Percentiles rank a stretch among this genome's conserved stretches.
These are phyloP conservation scores for Metaphire vulgaris DNA, from an alignment of 1,140 invertebrate genomes.

Conservation along the genomic window DNA sequence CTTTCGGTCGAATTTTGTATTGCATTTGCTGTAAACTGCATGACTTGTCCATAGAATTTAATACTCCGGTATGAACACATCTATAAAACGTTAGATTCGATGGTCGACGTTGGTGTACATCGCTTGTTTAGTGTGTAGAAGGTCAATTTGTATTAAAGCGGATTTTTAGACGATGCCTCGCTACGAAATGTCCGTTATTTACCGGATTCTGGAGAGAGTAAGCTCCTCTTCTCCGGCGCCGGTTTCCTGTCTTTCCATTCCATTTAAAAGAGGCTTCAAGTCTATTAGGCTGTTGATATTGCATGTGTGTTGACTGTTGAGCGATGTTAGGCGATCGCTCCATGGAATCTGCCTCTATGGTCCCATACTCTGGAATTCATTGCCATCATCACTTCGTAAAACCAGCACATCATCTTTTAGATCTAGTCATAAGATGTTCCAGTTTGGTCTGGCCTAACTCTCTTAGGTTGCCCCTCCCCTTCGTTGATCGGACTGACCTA, in stretches of 20 bases:
- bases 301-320: neutral
- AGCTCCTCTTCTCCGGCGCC: slow-evolving; percentile 18
- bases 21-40: neutral
- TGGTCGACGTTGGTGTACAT: neutral
- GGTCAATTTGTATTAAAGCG: neutral
- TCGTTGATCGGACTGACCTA: no score
- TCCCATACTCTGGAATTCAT: neutral
- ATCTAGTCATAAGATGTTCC: no score
- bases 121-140: neutral
- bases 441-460: no score
- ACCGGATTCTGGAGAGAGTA: slow-evolving; percentile 21
- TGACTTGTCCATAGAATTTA: neutral
- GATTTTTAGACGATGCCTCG: slow-evolving; percentile 6
- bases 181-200: slow-evolving; percentile 23
- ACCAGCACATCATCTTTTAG: no score
- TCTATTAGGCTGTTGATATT: neutral
- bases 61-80: no score
- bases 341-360: neutral
- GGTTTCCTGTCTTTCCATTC: no score
- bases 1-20: no score
- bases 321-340: neutral
- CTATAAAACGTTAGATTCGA: neutral
- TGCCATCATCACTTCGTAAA: no score
- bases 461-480: no score
- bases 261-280: neutral